Base-by-base conservation (phyloP, 2,888 invertebrate genomes). In the Folsomia manolachei region DNA sequence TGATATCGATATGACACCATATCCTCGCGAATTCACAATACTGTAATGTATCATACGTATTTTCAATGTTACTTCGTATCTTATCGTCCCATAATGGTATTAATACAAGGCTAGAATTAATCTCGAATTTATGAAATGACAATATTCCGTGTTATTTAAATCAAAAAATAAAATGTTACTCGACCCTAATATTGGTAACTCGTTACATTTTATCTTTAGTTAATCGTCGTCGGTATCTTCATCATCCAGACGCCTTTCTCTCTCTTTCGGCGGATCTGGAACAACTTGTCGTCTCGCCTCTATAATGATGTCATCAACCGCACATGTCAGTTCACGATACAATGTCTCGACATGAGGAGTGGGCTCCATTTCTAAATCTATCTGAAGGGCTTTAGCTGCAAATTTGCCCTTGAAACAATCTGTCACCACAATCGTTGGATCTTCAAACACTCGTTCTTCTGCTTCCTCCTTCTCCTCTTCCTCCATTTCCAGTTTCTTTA, bases 321-420 rank as follows among this genome's bases (percentile, higher is more conserved):
- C 64, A 1, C 21, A 25, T 14, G 21, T n/a, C 19, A 73, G 69
- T n/a, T 72, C 72, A 1, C 60, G 56, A 27, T 56, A 75, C 14
- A 70, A 51, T 19, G 70, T 67, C 1, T 51, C 26, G 11, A 69
- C 70, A n/a, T 18, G n/a, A 27, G 73, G 65, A 23, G 73, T 65
- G 2, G 73, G 62, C 26, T 77, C 77, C 1, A 73, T 70, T 21
- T 69, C 75, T 19, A 70, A 71, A 1, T 27, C 27, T 11, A 75
- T 19, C 53, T 75, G 73, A 18, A 77, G 63, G 0, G 77, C 75
- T 68, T 75, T 77, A 1, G 73, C 71, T 21, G 75, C 75, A n/a
- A 77, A 23, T 23, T 53, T 66, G 27, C 69, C 39, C 4, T 66
- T 53, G 14, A 75, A 65, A 2, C 65, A 65, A 23, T 73, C 73